Evolutionary conservation across 2,113 vertebrate species (phyloP), one percentile per base, ranked within the genome.

Genomic region (Cervus canadensis): DNA sequence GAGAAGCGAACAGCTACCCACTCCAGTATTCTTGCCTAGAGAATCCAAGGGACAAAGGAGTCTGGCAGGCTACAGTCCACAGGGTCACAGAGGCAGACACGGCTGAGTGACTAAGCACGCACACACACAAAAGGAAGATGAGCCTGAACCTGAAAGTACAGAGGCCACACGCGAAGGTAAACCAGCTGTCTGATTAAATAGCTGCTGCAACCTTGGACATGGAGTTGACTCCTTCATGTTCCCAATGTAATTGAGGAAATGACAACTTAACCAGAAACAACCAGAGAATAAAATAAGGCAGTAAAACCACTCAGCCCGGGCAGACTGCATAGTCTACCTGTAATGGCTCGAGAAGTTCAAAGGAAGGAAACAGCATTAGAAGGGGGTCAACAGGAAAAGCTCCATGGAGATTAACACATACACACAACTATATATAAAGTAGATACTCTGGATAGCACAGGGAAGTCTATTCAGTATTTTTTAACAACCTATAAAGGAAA

Each of bases 191-290:
- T 25, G 28, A 87, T 85, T 57, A 84, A 83, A 45, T 0, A 8
- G 62, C 45, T 23, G 40, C 82, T 23, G 3, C 3, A 30, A 48
- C 36, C 94, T 76, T 59, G 87, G 92, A 60, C 64, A n/a, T 21
- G 62, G 59, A 67, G 17, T 85, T 17, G 45, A 94, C 33, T 76
- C 71, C 28, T 71, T 64, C 71, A 52, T 6, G 1, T 84, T 67
- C 71, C 10, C 59, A 26, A 28, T 45, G 60, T 91, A 87, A 95
- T 2, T 96, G 83, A 96, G 83, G 83, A 97, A 76, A 95, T 36
- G 45, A 82, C 62, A 95, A 74, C 71, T 67, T 92, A 67, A 25
- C 45, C 94, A 97, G 62, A 62, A 93, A 85, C 85, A 71, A 81
- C 78, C 48, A 33, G 48, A 84, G 67, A 89, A 81, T 36, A 85